A percentile compares a stretch with the other conserved stretches of the same genome.
Conservation (phyloP, 2,113 vertebrate species). For the Seriola dumerili region DNA sequence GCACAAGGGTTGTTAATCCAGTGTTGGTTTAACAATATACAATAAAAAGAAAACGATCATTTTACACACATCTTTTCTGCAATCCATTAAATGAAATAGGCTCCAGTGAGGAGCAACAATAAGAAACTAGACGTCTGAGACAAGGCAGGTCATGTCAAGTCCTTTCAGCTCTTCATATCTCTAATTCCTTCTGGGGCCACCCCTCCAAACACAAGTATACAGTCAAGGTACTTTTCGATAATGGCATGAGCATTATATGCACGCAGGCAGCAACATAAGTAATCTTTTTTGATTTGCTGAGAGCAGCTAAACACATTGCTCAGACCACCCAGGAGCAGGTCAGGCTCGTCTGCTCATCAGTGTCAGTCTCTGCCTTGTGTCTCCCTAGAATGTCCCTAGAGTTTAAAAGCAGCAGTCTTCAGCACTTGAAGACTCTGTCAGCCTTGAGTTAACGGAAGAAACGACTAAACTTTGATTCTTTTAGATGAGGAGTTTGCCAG, state of each 20-base stretch:
- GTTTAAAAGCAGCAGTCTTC: not conserved
- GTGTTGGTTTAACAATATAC: slow-evolving; percentile 29
- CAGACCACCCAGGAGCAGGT: slow-evolving; percentile 49
- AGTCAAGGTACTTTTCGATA: slow-evolving; percentile 31
- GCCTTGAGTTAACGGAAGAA: slow-evolving; percentile 2
- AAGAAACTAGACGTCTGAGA: slow-evolving; percentile 28
- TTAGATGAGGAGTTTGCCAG: not conserved
- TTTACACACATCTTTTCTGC: not conserved
- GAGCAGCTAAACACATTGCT: slow-evolving; percentile 24
- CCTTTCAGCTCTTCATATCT: not conserved
- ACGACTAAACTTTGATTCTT: too few species aligned
- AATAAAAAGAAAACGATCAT: slow-evolving; percentile 36
- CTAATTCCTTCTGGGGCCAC: slow-evolving; percentile 8
- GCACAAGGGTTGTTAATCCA: slow-evolving; percentile 24
- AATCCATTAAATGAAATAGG: slow-evolving; percentile 16
- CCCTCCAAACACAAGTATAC: slow-evolving; percentile 15
- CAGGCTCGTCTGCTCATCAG: not conserved
- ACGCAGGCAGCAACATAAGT: slow-evolving; percentile 17
- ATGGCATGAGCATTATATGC: slow-evolving; percentile 18
- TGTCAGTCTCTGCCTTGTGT: slow-evolving; percentile 17
- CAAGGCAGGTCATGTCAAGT: slow-evolving; percentile 31
- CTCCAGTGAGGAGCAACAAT: slow-evolving; percentile 4
- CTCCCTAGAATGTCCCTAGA: not conserved
- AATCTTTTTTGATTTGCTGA: slow-evolving; percentile 36
- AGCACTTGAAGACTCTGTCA: not conserved